A percentile compares a stretch with the other conserved stretches of the same genome.
These are phyloP conservation scores for Metalampra italica DNA, from an alignment of 2,888 invertebrate species.

Conservation along the genomic window DNA sequence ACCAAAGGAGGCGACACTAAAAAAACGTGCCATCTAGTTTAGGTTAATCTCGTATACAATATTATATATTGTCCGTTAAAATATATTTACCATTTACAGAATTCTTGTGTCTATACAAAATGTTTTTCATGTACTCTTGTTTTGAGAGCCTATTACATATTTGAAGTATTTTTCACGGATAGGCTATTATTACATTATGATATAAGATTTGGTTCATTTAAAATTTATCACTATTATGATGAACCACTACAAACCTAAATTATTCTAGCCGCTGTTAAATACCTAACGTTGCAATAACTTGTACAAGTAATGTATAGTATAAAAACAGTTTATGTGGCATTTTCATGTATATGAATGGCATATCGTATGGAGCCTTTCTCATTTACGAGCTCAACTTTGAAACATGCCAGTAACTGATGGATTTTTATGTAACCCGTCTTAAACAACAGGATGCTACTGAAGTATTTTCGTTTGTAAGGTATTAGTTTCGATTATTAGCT, in stretches of 20 bases:
- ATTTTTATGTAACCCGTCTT: neutral
- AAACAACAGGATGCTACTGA: neutral
- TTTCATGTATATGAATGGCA: constrained; percentile 46
- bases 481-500: neutral
- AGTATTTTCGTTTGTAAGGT: neutral
- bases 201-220: constrained; percentile 35
- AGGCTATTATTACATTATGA: constrained; percentile 40
- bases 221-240: constrained; percentile 15
- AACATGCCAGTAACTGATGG: neutral
- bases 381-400: constrained; percentile 1
- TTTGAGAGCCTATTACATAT: constrained; percentile 78
- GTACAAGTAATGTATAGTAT: constrained; percentile 57
- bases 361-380: constrained; percentile 9
- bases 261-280: constrained; percentile 49
- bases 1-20: constrained; percentile 76
- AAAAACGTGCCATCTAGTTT: constrained; percentile 79
- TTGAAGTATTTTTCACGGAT: constrained; percentile 59
- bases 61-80: constrained; percentile 80
- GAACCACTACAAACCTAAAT: constrained; percentile 19
- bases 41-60: constrained; percentile 80
- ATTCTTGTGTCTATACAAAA: constrained; percentile 79
- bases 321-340: constrained; percentile 57
- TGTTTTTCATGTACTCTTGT: constrained; percentile 79
- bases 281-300: constrained; percentile 55
- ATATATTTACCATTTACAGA: constrained; percentile 80